These are phyloP conservation scores for Anniella stebbinsi DNA, from an alignment of 2,797 vertebrate genomes.

Conservation along the genomic window DNA sequence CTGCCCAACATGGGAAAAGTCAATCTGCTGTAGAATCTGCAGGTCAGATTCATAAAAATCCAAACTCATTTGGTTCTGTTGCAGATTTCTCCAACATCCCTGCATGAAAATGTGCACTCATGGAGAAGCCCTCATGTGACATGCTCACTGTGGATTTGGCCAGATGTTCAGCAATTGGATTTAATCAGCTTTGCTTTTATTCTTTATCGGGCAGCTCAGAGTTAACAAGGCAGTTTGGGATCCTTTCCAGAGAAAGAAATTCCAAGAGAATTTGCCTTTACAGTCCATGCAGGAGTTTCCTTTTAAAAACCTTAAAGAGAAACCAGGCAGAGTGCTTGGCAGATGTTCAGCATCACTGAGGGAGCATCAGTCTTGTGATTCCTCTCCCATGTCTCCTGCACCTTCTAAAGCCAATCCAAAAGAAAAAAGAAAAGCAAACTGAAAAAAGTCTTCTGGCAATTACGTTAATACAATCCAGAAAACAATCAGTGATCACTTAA, in stretches of 20 bases:
- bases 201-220: slow-evolving; percentile 66
- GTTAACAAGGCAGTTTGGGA: slow-evolving; percentile 67
- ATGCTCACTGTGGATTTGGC: neutral
- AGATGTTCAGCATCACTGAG: slow-evolving; percentile 34
- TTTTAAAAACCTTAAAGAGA: slow-evolving; percentile 47
- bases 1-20: too few relatives aligned
- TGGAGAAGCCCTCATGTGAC: neutral
- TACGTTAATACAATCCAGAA: neutral
- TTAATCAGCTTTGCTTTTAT: slow-evolving; percentile 68
- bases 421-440: neutral
- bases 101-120: neutral
- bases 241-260: slow-evolving; percentile 72
- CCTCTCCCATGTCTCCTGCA: neutral
- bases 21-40: too few relatives aligned
- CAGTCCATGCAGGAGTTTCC: slow-evolving; percentile 6
- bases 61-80: too few relatives aligned
- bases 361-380: neutral
- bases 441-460: neutral
- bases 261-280: slow-evolving; percentile 68
- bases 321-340: slow-evolving; percentile 71
- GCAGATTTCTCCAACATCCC: too few relatives aligned
- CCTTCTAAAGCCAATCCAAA: neutral
- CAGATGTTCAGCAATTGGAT: neutral
- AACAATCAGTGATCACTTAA: neutral
- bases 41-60: too few relatives aligned